A percentile compares a stretch with the other conserved stretches of the same genome.
These are phyloP conservation scores for Yponomeuta evonymella DNA, from an alignment of 2,888 invertebrate species.

Conservation along the genomic window DNA sequence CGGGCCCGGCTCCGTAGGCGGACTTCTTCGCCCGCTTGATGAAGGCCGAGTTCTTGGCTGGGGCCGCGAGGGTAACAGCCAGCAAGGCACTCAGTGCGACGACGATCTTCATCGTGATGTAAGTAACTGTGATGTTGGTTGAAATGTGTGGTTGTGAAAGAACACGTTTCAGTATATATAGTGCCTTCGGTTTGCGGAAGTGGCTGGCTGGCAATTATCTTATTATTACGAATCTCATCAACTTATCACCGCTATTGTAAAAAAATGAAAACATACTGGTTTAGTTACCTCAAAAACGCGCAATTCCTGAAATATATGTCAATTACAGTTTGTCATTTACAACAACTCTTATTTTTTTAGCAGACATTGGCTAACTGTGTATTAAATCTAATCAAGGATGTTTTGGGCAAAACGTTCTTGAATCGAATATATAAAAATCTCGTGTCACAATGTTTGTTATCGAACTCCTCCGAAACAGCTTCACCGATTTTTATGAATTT, in stretches of 20 bases:
- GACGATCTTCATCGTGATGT: constrained; percentile 26
- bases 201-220: neutral
- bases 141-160: constrained; percentile 17
- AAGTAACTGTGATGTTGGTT: constrained; percentile 2
- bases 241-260: neutral
- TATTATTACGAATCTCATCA: no score
- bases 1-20: constrained; percentile 15
- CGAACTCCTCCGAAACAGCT: no score
- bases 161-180: constrained; percentile 11
- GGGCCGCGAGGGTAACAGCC: constrained; percentile 25
- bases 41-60: constrained; percentile 19
- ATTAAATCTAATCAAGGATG: no score
- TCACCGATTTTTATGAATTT: no score
- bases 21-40: constrained; percentile 25
- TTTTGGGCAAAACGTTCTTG: no score
- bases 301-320: no score
- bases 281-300: no score
- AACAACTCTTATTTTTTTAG: no score
- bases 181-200: neutral
- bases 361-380: no score
- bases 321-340: no score
- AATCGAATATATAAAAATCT: no score
- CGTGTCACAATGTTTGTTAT: no score
- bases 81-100: constrained; percentile 24
- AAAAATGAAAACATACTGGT: neutral